Conservation (phyloP, 2,888 invertebrate genomes). For the Agrotis segetum region DNA sequence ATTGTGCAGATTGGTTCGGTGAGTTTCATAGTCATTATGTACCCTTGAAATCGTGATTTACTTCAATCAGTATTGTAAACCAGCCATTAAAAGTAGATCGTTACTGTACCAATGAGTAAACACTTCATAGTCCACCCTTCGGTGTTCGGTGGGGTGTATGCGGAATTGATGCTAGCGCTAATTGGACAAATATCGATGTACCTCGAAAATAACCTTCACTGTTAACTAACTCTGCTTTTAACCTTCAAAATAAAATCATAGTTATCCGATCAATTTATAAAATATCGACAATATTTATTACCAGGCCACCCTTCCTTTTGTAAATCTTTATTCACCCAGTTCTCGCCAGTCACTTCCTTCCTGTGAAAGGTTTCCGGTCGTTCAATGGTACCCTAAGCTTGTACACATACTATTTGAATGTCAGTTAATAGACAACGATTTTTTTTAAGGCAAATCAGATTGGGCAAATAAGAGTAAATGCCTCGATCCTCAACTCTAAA, state of each 20-base stretch:
- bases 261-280: conserved; percentile 17
- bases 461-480: background rate
- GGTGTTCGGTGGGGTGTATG: background rate
- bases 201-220: conserved; percentile 12
- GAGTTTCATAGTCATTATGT: conserved; percentile 59
- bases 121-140: background rate
- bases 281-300: background rate
- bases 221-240: background rate
- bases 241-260: conserved; percentile 18
- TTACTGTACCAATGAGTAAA: background rate
- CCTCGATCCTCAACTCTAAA: background rate
- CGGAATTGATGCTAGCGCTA: background rate
- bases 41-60: background rate
- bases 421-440: background rate
- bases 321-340: conserved; percentile 28
- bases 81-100: background rate
- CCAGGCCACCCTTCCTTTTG: background rate
- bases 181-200: conserved; percentile 3
- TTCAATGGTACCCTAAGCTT: background rate
- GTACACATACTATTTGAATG: conserved; percentile 9
- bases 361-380: conserved; percentile 40
- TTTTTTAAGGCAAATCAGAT: background rate
- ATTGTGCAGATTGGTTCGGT: conserved; percentile 88
- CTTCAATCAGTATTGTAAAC: background rate
- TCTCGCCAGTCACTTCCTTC: conserved; percentile 36